Evolutionary conservation across 2,797 vertebrate species (phyloP).

Genomic region (Alcedo quadribrachys): DNA sequence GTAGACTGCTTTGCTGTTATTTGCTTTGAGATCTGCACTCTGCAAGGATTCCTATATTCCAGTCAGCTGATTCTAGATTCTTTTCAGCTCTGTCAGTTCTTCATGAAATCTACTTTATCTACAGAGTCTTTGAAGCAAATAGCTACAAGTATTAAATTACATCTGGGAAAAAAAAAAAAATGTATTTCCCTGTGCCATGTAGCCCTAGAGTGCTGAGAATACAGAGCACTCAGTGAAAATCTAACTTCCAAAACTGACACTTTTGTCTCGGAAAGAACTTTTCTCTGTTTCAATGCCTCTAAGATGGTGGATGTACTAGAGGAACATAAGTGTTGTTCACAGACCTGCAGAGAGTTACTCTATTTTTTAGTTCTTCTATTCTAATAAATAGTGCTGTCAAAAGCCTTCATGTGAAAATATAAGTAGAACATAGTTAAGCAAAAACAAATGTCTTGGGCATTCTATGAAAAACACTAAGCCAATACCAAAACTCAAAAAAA

Average conservation of each 20-base stretch:
- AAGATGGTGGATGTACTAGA: neutral
- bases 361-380: neutral
- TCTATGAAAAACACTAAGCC: neutral
- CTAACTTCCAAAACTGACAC: neutral
- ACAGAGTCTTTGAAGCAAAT: neutral
- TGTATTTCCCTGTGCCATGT: neutral
- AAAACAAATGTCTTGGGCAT: neutral
- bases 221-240: neutral
- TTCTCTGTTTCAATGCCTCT: neutral
- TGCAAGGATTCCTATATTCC: slow-evolving; percentile 11
- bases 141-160: slow-evolving; percentile 15
- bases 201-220: neutral
- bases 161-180: neutral
- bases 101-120: slow-evolving; percentile 15
- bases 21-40: neutral
- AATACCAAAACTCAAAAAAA: neutral
- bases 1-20: neutral
- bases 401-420: neutral
- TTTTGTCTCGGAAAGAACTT: neutral
- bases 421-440: neutral
- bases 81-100: slow-evolving; percentile 18
- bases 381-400: neutral
- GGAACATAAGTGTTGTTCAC: neutral
- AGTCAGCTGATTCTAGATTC: neutral
- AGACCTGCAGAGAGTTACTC: neutral